Evolutionary conservation across 2,113 vertebrate species (phyloP).

Genomic region (Stomatorhinus ivindoensis): DNA sequence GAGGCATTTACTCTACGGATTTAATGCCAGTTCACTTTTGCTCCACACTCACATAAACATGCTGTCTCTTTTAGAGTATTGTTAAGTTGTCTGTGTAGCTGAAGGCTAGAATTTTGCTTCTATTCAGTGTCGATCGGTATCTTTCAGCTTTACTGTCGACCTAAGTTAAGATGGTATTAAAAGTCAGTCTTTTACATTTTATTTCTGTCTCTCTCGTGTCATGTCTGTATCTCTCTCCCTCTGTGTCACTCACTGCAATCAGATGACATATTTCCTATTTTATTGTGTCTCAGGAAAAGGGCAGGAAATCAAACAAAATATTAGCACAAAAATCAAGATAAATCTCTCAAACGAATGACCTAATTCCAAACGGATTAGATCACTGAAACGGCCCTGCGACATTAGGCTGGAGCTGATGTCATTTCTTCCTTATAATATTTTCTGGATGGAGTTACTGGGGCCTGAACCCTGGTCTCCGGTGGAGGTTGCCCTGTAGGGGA

Average conservation of each 20-base stretch:
- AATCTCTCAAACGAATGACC: neutral
- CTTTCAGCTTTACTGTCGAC: neutral
- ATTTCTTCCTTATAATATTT: neutral
- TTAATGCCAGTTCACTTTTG: neutral
- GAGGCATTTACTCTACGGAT: neutral
- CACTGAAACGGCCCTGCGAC: neutral
- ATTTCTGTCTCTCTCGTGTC: neutral
- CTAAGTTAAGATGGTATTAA: neutral
- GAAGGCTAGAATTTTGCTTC: neutral
- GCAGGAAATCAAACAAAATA: neutral
- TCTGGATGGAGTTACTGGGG: neutral
- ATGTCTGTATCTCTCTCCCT: neutral
- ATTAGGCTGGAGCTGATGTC: neutral
- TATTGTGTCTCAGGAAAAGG: neutral
- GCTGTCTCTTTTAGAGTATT: neutral
- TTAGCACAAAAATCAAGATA: neutral
- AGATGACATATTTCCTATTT: neutral
- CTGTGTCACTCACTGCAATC: neutral
- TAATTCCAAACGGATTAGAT: neutral
- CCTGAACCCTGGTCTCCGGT: neutral
- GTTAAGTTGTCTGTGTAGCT: neutral
- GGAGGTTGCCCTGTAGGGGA: neutral
- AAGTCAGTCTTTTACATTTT: neutral
- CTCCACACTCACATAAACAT: neutral
- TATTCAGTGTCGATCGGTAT: neutral